Base-by-base conservation (phyloP, 2,888 invertebrate species). In the Amorpha juglandis region DNA sequence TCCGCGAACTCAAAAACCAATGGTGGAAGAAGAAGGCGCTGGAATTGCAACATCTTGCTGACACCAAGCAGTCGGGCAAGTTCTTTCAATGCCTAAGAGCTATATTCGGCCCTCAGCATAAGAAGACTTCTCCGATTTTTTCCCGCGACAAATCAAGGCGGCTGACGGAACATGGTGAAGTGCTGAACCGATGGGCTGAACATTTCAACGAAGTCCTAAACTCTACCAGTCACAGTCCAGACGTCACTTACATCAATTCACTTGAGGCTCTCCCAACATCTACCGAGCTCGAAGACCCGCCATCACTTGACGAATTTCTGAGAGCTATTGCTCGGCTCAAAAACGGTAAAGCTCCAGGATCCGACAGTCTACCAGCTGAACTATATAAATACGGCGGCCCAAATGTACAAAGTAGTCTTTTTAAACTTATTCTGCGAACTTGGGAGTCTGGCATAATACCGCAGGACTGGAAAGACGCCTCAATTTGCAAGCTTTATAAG, bases 11-110 rank as follows among this genome's bases (percentile, higher is more conserved):
- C 6, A 71, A 71, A 62, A 65, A 71, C 51, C 35, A 52, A 1
- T 72, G 69, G 72, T 71, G 70, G 73, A 9, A 6, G 2, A 27
- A 12, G 1, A 74, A 72, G 64, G 66, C 70, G 0, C 14, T 58
- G 12, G 69, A 70, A 62, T 9, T 70, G n/a, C 72, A 71, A 47
- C 42, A 45, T 11, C 53, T 66, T 19, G 69, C 69, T n/a, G 69
- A 70, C 48, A 62, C 48, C 2, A 66, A 53, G 4, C 66, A 66
- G 19, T 62, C 33, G 21, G 66, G 45, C 12, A 42, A 64, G 19
- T 71, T 72, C 45, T 72, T 70, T 38, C 6, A 69, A 53, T 6
- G 66, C 8, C 50, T 68, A n/a, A 42, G 42, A 42, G n/a, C 53
- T 51, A 52, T 69, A 8, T 70, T 68, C 51, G 70, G 67, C 0